These are phyloP conservation scores for Seira musarum DNA, from an alignment of 2,888 invertebrate genomes.

Conservation along the genomic window DNA sequence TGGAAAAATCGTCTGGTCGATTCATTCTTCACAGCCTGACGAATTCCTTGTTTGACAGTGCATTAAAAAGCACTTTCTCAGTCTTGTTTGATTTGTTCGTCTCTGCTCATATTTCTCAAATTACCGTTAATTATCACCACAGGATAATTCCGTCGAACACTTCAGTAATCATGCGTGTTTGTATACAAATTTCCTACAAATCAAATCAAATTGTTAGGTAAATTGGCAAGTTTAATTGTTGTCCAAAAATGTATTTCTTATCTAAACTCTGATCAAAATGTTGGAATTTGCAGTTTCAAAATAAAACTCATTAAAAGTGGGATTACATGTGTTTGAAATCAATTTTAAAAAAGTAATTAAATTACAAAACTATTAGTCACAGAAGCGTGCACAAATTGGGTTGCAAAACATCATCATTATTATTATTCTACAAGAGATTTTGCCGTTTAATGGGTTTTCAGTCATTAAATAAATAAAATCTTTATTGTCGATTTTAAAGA, in stretches of 20 bases:
- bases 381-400: background rate
- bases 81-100: background rate
- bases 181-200: too few relatives aligned
- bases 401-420: background rate
- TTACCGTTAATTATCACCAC: constrained; percentile 14
- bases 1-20: background rate
- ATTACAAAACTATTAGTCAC: background rate
- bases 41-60: background rate
- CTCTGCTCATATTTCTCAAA: background rate
- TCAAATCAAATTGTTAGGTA: background rate
- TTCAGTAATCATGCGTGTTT: background rate
- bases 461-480: background rate
- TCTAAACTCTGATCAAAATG: too few relatives aligned
- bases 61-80: background rate
- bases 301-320: background rate
- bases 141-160: background rate
- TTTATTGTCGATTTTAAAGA: too few relatives aligned
- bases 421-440: background rate
- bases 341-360: background rate
- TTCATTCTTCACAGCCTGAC: background rate
- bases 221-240: background rate
- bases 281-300: too few relatives aligned
- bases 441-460: background rate
- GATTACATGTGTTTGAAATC: background rate
- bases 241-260: background rate